Percentiles rank a stretch among this genome's conserved stretches.
phyloP scores from a whole-genome alignment of 1,140 invertebrate species.

The Drosophila saltans region DNA sequence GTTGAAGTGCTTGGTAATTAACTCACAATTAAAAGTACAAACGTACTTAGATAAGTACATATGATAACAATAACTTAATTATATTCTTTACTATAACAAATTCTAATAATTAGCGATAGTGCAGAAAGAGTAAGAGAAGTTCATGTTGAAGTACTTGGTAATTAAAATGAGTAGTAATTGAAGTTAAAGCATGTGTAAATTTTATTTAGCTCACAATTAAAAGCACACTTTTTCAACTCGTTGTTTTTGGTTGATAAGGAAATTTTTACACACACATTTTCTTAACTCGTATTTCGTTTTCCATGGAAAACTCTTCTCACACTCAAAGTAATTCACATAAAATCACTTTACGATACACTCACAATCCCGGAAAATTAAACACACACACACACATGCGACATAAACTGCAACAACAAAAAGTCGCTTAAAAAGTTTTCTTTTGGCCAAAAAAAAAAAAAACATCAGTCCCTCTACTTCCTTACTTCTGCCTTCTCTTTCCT shows the following conservation, averaged over 20 bases:
- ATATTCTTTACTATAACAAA: too few relatives aligned
- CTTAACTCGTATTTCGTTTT: background rate
- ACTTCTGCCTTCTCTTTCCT: background rate
- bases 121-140: background rate
- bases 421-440: slow-evolving; percentile 54
- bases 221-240: background rate
- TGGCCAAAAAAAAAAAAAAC: slow-evolving; percentile 22
- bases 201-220: background rate
- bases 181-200: background rate
- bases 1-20: background rate
- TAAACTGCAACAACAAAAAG: slow-evolving; percentile 45
- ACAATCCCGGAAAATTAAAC: slow-evolving; percentile 51
- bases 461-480: background rate
- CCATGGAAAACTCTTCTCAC: background rate
- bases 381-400: slow-evolving; percentile 12
- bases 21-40: background rate
- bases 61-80: too few relatives aligned
- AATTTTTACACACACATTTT: background rate
- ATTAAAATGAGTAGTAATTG: background rate
- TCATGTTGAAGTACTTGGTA: background rate
- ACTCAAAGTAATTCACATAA: background rate
- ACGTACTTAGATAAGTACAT: too few relatives aligned
- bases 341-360: slow-evolving; percentile 24
- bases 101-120: background rate
- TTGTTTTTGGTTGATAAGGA: background rate